Evolutionary conservation across 2,888 invertebrate genomes (phyloP).

Genomic region (Tiliacea citrago): DNA sequence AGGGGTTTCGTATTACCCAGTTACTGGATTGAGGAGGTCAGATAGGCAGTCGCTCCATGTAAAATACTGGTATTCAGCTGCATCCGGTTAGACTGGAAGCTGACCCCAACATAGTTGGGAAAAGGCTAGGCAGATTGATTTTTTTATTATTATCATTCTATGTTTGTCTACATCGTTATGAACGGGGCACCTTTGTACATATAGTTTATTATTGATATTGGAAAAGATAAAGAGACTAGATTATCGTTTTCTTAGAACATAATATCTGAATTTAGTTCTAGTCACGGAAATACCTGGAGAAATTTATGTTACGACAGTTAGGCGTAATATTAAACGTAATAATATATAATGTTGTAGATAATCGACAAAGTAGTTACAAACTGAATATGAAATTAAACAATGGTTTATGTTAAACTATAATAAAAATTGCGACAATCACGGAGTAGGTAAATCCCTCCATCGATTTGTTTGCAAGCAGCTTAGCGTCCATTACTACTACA

Average conservation of each 20-base stretch:
- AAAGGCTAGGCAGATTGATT: too few species aligned
- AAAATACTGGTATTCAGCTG: too few species aligned
- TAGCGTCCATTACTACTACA: too few species aligned
- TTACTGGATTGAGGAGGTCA: too few species aligned
- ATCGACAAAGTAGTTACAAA: not conserved
- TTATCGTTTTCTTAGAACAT: conserved; percentile 9
- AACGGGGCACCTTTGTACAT: not conserved
- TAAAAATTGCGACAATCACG: not conserved
- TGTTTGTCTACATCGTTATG: conserved; percentile 3
- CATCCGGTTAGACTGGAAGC: too few species aligned
- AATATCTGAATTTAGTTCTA: conserved; percentile 5
- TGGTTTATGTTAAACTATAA: not conserved
- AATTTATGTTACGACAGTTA: not conserved
- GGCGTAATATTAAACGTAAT: not conserved
- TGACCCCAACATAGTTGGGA: too few species aligned
- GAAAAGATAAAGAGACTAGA: conserved; percentile 28
- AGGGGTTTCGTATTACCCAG: too few species aligned
- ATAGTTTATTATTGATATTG: conserved; percentile 7
- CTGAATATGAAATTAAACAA: not conserved
- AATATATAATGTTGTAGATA: not conserved
- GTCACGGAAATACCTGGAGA: conserved; percentile 22
- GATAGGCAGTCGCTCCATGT: too few species aligned
- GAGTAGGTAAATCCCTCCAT: not conserved
- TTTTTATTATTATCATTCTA: not conserved
- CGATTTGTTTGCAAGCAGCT: too few species aligned